Base-by-base conservation (phyloP, 2,888 invertebrate species). In the Trachelus stipa region DNA sequence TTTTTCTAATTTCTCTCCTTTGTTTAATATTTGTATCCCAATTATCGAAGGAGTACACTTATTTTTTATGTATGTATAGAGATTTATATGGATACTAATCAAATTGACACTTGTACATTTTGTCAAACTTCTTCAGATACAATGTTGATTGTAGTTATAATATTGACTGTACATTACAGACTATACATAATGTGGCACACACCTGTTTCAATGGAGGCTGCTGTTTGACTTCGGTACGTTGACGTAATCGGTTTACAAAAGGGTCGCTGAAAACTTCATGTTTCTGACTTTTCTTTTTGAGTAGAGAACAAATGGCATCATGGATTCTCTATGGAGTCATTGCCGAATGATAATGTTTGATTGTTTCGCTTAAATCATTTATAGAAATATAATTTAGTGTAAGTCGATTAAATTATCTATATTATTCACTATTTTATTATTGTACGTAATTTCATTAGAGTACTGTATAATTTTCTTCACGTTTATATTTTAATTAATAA, bases 131-230 rank as follows among this genome's bases (percentile, higher is more conserved):
- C 56, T 23, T 56, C 23, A 56, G 56, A 56, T 23, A 23, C 56
- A 9, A 9, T 56, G 23, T 56, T 56, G 56, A 56, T 2, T 56
- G 56, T 56, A 56, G 23, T 56, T 71, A 11, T 71, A 71, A 71
- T 71, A 33, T 71, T 71, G 71, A 71, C 71, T 33, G 33, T 71
- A 71, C 34, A 31, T 71, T 12, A 6, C 33, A 1, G 11, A 34
- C 12, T 56, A 56, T 71, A 33, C 33, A 34, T 34, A 34, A 71
- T 71, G 33, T 71, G 33, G 71, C 31, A 56, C 56, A 34, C 71
- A 71, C 71, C 71, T 71, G 71, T 71, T 34, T 71, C 71, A 71
- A 71, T 31, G 71, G 71, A 71, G 15, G 33, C 34, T 34, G 31
- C 34, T 71, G 12, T 71, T 71, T 71, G 71, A 71, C 33, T 34